These are phyloP conservation scores for Ciconia nigra DNA, from an alignment of 2,797 vertebrate species.

Conservation along the genomic window DNA sequence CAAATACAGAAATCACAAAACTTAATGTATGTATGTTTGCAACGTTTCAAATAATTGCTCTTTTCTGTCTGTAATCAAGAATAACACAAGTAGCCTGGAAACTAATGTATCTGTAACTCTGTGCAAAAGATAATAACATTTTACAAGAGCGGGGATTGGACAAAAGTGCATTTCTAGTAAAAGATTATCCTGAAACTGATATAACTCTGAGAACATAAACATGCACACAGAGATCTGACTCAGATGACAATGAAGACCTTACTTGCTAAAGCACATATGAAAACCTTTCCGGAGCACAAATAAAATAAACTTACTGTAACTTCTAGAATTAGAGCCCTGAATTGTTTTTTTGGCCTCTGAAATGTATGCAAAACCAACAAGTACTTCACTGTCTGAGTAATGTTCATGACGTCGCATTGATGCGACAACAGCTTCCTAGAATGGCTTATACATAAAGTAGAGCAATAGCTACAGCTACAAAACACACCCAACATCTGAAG, in stretches of 20 bases:
- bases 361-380: background rate
- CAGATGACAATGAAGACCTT: background rate
- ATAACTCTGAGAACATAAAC: background rate
- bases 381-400: background rate
- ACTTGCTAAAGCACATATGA: background rate
- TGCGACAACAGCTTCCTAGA: background rate
- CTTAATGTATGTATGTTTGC: background rate
- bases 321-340: background rate
- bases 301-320: background rate
- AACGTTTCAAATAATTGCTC: background rate
- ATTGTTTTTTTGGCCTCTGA: background rate
- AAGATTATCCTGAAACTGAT: background rate
- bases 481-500: conserved; percentile 45
- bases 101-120: background rate
- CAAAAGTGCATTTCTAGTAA: background rate
- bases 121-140: background rate
- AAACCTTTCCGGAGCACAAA: background rate
- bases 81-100: background rate
- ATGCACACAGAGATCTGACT: background rate
- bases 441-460: background rate
- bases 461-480: background rate
- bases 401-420: background rate
- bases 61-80: background rate
- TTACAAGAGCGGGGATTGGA: background rate
- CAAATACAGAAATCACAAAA: background rate